Evolutionary conservation across 1,140 invertebrate species (phyloP).

Genomic region (Hermetia illucens): DNA sequence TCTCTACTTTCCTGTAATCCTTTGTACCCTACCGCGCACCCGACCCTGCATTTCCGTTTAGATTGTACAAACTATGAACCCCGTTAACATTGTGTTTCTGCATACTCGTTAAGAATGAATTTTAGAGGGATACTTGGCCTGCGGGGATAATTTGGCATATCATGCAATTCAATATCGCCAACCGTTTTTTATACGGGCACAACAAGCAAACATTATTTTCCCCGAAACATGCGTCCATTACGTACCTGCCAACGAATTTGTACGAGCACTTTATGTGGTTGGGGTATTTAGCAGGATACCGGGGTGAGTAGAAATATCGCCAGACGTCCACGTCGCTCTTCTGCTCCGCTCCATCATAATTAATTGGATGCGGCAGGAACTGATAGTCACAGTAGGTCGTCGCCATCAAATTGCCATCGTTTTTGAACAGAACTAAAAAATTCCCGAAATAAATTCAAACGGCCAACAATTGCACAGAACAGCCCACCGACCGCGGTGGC

Average conservation of each 20-base stretch:
- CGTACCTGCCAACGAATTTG: conserved; percentile 25
- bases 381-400: conserved; percentile 27
- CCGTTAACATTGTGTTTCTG: no score
- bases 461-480: not conserved
- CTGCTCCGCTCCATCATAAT: conserved; percentile 14
- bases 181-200: no score
- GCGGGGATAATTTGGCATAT: no score
- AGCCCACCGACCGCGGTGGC: not conserved
- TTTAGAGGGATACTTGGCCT: no score
- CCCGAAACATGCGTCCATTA: no score
- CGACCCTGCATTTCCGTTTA: no score
- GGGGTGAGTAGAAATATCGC: conserved; percentile 27
- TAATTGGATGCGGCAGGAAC: conserved; percentile 13
- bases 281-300: conserved; percentile 27
- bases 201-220: no score
- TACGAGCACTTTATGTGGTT: conserved; percentile 28
- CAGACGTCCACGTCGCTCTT: conserved; percentile 12
- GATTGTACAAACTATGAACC: no score
- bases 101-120: no score
- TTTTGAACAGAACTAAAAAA: conserved; percentile 17
- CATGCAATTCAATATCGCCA: no score
- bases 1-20: no score
- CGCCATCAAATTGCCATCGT: conserved; percentile 22
- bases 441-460: not conserved
- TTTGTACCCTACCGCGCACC: no score